phyloP scores from a whole-genome alignment of 2,797 vertebrate genomes.

The Carapus acus region DNA sequence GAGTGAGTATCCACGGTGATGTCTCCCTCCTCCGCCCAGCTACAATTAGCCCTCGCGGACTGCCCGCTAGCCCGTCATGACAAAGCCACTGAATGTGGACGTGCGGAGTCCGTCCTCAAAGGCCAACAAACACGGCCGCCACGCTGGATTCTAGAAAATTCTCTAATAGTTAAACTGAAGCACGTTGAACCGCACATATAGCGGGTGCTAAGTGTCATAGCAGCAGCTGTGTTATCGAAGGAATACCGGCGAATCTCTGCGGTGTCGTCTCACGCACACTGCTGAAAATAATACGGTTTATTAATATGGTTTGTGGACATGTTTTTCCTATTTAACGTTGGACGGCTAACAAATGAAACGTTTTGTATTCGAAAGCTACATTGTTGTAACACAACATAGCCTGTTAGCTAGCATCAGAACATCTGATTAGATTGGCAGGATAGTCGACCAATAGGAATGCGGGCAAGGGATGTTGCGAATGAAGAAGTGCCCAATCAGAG shows the following conservation, averaged over 20 bases:
- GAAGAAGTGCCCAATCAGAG: slow-evolving; percentile 33
- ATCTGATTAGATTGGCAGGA: slow-evolving; percentile 62
- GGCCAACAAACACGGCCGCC: fast-evolving
- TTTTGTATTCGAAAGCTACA: neutral
- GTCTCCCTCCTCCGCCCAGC: slow-evolving; percentile 33
- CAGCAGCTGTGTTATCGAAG: slow-evolving; percentile 34
- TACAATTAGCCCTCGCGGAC: slow-evolving; percentile 40
- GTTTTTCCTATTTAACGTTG: fast-evolving
- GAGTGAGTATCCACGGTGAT: slow-evolving; percentile 71
- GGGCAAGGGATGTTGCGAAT: slow-evolving; percentile 23
- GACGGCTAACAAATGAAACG: neutral
- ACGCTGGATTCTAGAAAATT: neutral
- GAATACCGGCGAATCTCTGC: slow-evolving; percentile 24
- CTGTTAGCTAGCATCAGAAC: slow-evolving; percentile 44
- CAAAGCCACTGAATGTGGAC: neutral
- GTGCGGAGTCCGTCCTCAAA: neutral
- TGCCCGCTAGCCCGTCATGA: slow-evolving; percentile 17
- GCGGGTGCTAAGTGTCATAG: slow-evolving; percentile 18
- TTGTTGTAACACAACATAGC: neutral
- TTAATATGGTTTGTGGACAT: neutral
- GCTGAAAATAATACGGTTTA: neutral
- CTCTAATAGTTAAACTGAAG: slow-evolving; percentile 1
- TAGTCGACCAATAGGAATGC: slow-evolving; percentile 24
- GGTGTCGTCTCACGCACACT: neutral
- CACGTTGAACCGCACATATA: neutral